Evolutionary conservation across 2,113 vertebrate species (phyloP), one percentile per base, ranked within the genome.

Genomic region (Pseudopodoces humilis): DNA sequence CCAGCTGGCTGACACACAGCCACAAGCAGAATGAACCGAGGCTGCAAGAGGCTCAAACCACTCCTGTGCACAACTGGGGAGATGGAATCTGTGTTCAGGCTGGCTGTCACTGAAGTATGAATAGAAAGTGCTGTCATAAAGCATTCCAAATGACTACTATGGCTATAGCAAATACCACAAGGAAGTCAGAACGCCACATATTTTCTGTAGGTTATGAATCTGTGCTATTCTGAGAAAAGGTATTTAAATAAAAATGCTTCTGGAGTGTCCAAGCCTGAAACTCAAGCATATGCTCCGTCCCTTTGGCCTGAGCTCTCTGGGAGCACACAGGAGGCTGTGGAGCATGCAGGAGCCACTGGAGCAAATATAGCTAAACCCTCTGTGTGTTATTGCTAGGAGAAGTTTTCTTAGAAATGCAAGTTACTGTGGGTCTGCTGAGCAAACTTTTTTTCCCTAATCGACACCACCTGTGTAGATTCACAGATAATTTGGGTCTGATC

Each of bases 361-460:
- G 78, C 52, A 82, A 75, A 28, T 5, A 46, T 1, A 11, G 59
- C 67, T 79, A 41, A 89, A 87, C 52, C 55, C 55, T 70, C 75
- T 37, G 4, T 25, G 58, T 78, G 74, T 49, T 94, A 87, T 9
- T 95, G 74, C 84, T 69, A 21, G 12, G 52, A 81, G 41, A 83
- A 63, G 37, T 67, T 94, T 93, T 92, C 78, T 94, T 77, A 83
- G 84, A 92, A 89, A 86, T 56, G 1, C 20, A 82, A 84, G 53
- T 82, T 92, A 24, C 41, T 56, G 49, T 83, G 49, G 81, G 47
- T 74, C 71, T 96, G 93, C 93, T 95, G 95, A 95, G 87, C 85
- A 91, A 94, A 91, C 91, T 83, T 71, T 88, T 89, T 92, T 72
- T 3, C 63, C 59, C 81, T 95, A 94, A 95, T 79, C 79, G 82